Percentiles rank a stretch among this genome's conserved stretches.
phyloP scores from a whole-genome alignment of 2,888 invertebrate genomes.

The Mactromeris polynyma region DNA sequence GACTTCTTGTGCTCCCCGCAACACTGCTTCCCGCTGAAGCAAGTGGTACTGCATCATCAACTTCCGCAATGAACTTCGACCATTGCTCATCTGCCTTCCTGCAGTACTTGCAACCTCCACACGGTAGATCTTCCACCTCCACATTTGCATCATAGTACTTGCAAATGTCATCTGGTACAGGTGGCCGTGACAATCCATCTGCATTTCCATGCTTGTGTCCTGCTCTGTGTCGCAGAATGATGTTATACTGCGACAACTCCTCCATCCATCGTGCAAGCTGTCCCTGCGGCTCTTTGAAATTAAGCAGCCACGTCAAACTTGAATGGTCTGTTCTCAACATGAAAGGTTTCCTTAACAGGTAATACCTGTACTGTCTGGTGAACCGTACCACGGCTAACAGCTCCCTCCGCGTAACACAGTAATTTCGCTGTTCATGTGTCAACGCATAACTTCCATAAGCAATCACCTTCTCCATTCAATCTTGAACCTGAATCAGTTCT shows the following conservation, averaged over 20 bases:
- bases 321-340: conserved; percentile 25
- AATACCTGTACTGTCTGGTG: too few relatives aligned
- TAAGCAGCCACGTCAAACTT: conserved; percentile 24
- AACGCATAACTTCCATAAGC: conserved; percentile 36
- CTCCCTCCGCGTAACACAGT: conserved; percentile 25
- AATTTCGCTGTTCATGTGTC: too few relatives aligned
- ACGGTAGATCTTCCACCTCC: neutral
- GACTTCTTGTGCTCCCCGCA: too few relatives aligned
- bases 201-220: conserved; percentile 46
- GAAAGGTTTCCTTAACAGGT: conserved; percentile 17
- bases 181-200: conserved; percentile 35
- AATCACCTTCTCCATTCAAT: conserved; percentile 30
- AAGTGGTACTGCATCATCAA: too few relatives aligned
- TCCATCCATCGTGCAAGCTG: too few relatives aligned
- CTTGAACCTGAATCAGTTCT: conserved; percentile 39
- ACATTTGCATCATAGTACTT: conserved; percentile 1
- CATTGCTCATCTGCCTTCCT: neutral
- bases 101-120: conserved; percentile 22
- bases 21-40: too few relatives aligned
- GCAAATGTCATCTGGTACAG: neutral
- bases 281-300: conserved; percentile 26
- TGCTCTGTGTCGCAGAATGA: conserved; percentile 25
- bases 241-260: conserved; percentile 38
- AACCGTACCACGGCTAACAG: too few relatives aligned
- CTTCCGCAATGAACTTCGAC: neutral